Base-by-base conservation (phyloP, 2,888 invertebrate genomes). In the Schrankia costaestrigalis region DNA sequence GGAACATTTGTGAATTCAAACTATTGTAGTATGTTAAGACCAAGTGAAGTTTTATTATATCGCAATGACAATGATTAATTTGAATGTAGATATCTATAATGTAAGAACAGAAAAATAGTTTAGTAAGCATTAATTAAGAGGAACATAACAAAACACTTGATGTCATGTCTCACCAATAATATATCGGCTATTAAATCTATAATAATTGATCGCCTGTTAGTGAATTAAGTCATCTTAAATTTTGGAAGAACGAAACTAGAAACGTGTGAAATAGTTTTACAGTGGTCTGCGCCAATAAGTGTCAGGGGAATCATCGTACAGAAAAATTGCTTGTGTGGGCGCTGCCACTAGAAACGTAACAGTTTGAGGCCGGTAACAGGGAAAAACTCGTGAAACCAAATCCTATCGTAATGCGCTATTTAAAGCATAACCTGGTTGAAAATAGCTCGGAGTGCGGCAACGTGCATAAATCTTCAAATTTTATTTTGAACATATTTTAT, bases 401-500 rank as follows among this genome's bases (percentile, higher is more conserved):
- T 87, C 78, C 87, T 85, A 87, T 84, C 86, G 87, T 84, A 82
- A 86, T 85, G 76, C 68, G 81, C 86, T 87, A 87, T 87, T 87
- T 87, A 80, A 83, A 87, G 85, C 84, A 81, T 84, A 86, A 83
- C 86, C 79, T 77, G 77, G 83, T 78, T 79, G 80, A 78, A 87
- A 87, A 87, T 87, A 87, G 74, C 81, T 64, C 73, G 66, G 74
- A 73, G 79, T 80, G 85, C 81, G 84, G 82, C 79, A 83, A 79
- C 84, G 78, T 82, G 82, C 83, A 86, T 85, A 85, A 82, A 83
- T 85, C 78, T 80, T 76, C 63, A 80, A 82, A 80, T 78, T 82
- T 84, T 85, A 83, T 83, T 84, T 84, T 78, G 65, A 71, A 79
- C 67, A 61, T 68, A 64, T 67, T 74, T 85, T 48, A 54, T 47